phyloP scores from a whole-genome alignment of 2,113 vertebrate genomes.

The Hydrolagus affinis region DNA sequence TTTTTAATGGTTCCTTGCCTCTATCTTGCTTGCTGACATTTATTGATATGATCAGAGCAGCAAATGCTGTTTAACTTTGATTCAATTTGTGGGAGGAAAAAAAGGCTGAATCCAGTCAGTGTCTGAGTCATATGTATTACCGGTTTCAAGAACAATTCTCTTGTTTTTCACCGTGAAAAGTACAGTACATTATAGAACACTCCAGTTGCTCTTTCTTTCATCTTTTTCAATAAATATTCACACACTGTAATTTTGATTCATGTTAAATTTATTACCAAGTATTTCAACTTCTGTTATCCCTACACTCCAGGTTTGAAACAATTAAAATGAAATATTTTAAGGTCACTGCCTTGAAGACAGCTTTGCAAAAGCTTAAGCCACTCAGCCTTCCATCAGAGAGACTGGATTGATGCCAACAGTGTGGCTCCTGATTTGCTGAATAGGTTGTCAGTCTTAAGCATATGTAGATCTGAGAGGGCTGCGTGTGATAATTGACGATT shows the following conservation, averaged over 20 bases:
- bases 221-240: neutral
- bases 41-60: constrained; percentile 33
- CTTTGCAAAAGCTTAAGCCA: constrained; percentile 21
- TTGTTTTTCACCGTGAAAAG: neutral
- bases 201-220: neutral
- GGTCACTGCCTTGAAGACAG: constrained; percentile 22
- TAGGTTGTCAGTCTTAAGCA: neutral
- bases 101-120: neutral
- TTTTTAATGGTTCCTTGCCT: neutral
- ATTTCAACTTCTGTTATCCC: constrained; percentile 27
- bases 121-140: neutral
- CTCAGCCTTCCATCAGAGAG: constrained; percentile 11
- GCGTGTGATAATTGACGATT: constrained; percentile 5
- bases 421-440: constrained; percentile 5
- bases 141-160: neutral
- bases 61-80: constrained; percentile 67
- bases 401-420: constrained; percentile 13
- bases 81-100: neutral
- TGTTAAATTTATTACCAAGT: constrained; percentile 24
- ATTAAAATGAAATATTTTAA: constrained; percentile 27
- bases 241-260: constrained; percentile 18
- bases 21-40: neutral
- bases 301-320: constrained; percentile 15
- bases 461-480: constrained; percentile 15
- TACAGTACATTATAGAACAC: neutral